Conservation (phyloP, 2,888 invertebrate species). For the Drosophila algonquin region DNA sequence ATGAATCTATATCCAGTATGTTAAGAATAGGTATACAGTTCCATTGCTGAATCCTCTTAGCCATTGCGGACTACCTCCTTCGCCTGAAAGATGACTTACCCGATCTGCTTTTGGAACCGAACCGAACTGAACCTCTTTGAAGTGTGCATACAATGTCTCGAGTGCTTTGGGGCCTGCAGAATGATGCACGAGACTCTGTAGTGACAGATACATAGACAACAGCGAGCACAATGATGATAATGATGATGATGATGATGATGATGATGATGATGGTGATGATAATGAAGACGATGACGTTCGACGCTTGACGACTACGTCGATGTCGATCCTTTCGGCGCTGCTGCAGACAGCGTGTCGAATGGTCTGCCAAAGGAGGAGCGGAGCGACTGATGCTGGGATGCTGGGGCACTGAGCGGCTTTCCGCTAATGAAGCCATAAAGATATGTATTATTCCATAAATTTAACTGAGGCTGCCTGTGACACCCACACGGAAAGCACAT, state of each 20-base stretch:
- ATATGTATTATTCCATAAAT: conserved; percentile 80
- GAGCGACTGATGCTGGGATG: conserved; percentile 23
- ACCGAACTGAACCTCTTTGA: conserved; percentile 61
- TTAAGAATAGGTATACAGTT: no score
- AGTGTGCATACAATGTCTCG: conserved; percentile 72
- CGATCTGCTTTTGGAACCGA: conserved; percentile 38
- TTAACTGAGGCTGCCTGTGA: conserved; percentile 60
- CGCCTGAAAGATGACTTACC: conserved; percentile 30
- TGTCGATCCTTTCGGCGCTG: conserved; percentile 70
- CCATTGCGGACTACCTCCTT: conserved; percentile 8
- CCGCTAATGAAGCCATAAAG: conserved; percentile 84
- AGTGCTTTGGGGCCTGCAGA: conserved; percentile 60
- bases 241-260: conserved; percentile 30
- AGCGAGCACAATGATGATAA: conserved; percentile 36
- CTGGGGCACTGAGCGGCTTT: conserved; percentile 62
- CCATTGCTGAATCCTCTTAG: background rate
- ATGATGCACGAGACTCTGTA: conserved; percentile 50
- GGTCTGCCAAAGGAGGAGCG: conserved; percentile 31
- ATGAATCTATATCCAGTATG: no score
- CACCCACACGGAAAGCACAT: conserved; percentile 60
- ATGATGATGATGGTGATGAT: conserved; percentile 39
- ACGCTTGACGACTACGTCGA: conserved; percentile 64
- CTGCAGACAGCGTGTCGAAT: conserved; percentile 78
- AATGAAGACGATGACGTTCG: conserved; percentile 54
- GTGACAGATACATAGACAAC: conserved; percentile 56